Conservation (phyloP, 2,888 invertebrate genomes). For the Trichopria drosophilae region DNA sequence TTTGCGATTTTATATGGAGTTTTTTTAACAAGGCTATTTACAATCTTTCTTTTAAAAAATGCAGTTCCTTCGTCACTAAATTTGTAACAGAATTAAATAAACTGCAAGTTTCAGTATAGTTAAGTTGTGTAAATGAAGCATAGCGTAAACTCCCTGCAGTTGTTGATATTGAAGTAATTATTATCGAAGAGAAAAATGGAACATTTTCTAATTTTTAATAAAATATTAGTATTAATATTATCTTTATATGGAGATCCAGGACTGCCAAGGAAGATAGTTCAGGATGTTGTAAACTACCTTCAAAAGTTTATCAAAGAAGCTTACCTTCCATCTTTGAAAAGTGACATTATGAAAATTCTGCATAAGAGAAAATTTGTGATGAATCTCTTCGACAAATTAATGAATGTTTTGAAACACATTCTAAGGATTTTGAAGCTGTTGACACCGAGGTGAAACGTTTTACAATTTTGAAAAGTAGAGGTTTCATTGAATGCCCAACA, state of each 20-base stretch:
- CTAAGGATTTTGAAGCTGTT: not conserved
- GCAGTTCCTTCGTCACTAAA: not conserved
- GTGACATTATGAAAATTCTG: not conserved
- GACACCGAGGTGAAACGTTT: not conserved
- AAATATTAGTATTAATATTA: not conserved
- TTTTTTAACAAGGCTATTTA: not conserved
- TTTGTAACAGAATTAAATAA: not conserved
- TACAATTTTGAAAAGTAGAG: not conserved
- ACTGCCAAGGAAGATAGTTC: not conserved
- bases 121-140: no score
- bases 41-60: not conserved
- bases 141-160: no score
- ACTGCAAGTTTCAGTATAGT: not conserved
- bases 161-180: no score
- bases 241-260: no score
- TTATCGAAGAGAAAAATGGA: no score
- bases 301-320: no score
- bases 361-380: not conserved
- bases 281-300: not conserved
- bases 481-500: not conserved
- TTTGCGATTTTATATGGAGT: constrained; percentile 1
- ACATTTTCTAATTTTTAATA: not conserved
- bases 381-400: not conserved
- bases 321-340: not conserved
- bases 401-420: not conserved